Evolutionary conservation across 2,888 invertebrate species (phyloP), one percentile per base, ranked within the genome.

Genomic region (Dendrolimus houi): DNA sequence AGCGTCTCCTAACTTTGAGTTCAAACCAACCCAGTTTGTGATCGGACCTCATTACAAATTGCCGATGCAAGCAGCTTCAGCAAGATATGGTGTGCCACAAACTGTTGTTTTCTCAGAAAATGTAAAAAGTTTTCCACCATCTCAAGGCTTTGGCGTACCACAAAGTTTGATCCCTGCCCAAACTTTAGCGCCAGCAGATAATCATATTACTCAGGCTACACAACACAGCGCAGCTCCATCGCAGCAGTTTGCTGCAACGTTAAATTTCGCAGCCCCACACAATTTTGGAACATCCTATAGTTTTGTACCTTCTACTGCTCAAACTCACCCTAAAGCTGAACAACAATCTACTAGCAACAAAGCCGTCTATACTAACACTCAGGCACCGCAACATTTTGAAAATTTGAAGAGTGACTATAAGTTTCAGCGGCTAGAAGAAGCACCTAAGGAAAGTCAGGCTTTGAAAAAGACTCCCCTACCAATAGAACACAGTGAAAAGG

Each of bases 311-410:
- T 47, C 47, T 47, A 47, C 47, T 9, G 47, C 9, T 52, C 57
- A 61, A 8, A 59, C 54, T 54, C 63, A 60, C 53, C 64, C 64
- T 9, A 62, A 64, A 14, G 72, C 72, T 41, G 81, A 80, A 53
- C 78, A 82, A 56, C 83, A 83, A 63, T 65, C 81, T 12, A 70
- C 71, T 7, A 81, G 74, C 55, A 79, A 79, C 57, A 78, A 77
- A 59, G 77, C 74, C 8, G 68, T 80, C 12, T 81, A 78, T 56
- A 62, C 72, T 12, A 77, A 77, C 59, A 64, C 70, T 1, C 74
- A 76, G 55, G 59, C 72, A 12, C 66, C 65, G n/a, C 69, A 72
- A 57, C 68, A 71, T 53, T 75, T 70, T 54, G 68, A 64, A 55
- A 67, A 74, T 58, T 58, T 64, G 7, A 72, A 72, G 56, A 67